These are phyloP conservation scores for Malurus splendens DNA, from an alignment of 2,797 vertebrate species.

Conservation along the genomic window DNA sequence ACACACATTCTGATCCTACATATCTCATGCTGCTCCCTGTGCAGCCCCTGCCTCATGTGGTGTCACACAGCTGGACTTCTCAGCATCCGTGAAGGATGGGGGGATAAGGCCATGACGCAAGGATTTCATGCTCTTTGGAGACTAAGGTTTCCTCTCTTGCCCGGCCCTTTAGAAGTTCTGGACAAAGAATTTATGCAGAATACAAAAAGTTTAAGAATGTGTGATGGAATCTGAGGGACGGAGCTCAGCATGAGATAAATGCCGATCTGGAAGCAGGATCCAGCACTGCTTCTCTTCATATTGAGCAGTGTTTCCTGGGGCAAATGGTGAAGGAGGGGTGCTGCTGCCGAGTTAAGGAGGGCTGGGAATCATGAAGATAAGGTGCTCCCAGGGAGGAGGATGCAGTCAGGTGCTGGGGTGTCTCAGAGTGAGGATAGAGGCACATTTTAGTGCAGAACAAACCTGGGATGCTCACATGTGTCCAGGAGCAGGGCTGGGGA, in stretches of 20 bases:
- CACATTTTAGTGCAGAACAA: neutral
- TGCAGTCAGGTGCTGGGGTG: neutral
- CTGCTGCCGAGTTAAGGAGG: neutral
- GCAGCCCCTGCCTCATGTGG: neutral
- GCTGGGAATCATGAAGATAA: neutral
- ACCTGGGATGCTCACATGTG: fast-evolving
- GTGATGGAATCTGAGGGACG: neutral
- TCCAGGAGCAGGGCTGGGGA: neutral
- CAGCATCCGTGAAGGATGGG: fast-evolving
- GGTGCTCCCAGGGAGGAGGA: neutral
- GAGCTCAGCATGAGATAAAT: neutral
- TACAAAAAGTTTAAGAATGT: slow-evolving; percentile 11
- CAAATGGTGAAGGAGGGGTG: neutral
- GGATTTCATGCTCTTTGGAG: neutral
- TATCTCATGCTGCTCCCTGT: fast-evolving
- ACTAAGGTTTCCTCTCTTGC: neutral
- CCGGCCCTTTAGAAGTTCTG: neutral
- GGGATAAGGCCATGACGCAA: neutral
- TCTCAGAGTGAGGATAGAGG: neutral
- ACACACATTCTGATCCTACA: neutral
- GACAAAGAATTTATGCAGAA: slow-evolving; percentile 14
- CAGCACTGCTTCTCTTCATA: neutral
- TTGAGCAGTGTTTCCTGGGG: neutral
- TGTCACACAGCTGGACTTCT: fast-evolving
- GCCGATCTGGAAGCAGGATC: neutral